Percentiles rank a stretch among this genome's conserved stretches.
Conservation (phyloP, 2,888 invertebrate genomes). For the Hymenopus coronatus region DNA sequence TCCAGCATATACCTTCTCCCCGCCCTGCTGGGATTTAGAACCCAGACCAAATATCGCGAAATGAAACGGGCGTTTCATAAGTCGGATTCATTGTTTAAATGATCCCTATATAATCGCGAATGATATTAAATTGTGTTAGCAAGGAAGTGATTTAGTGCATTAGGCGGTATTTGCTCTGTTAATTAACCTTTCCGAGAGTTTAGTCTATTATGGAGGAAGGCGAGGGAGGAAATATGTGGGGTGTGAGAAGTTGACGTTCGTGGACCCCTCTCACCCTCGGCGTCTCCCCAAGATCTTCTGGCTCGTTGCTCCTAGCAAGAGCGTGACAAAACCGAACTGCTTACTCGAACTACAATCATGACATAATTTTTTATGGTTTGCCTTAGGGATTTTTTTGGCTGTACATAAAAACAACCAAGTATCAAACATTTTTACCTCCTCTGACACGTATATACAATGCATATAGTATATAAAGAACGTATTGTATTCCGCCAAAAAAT, state of each 20-base stretch:
- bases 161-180: slow-evolving; percentile 7
- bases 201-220: neutral
- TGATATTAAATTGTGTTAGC: slow-evolving; percentile 13
- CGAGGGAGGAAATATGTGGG: neutral
- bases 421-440: no score
- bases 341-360: neutral
- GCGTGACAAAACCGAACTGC: neutral
- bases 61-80: slow-evolving; percentile 6
- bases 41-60: neutral
- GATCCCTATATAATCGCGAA: slow-evolving; percentile 10
- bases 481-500: no score
- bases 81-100: slow-evolving; percentile 4
- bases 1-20: neutral
- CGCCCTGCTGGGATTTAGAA: neutral
- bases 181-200: slow-evolving; percentile 9
- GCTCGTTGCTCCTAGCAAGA: neutral
- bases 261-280: neutral
- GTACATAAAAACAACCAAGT: no score
- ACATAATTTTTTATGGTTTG: no score
- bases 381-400: no score
- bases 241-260: neutral
- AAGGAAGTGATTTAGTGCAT: slow-evolving; percentile 9
- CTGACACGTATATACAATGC: no score
- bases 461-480: no score
- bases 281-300: neutral